phyloP scores from a whole-genome alignment of 92 coral and sea anemone genomes.

The Muricea muricata region DNA sequence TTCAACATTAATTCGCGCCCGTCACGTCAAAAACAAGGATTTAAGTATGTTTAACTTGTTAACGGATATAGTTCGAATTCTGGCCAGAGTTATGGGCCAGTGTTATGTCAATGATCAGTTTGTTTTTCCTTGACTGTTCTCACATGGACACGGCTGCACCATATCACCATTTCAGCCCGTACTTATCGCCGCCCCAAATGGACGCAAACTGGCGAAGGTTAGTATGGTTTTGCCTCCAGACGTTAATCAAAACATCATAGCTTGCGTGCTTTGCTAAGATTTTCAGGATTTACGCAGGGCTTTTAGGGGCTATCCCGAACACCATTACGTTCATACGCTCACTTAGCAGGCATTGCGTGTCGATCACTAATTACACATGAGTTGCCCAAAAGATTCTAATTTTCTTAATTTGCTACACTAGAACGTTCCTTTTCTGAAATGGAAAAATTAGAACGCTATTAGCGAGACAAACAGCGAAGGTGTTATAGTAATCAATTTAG shows the following conservation, averaged over 20 bases:
- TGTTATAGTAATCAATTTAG: slow-evolving; percentile 13
- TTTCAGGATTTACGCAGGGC: slow-evolving; percentile 1
- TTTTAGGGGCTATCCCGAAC: neutral
- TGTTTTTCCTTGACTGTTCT: slow-evolving; percentile 26
- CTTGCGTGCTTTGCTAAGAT: neutral
- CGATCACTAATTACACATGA: no score
- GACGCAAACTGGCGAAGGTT: slow-evolving; percentile 51
- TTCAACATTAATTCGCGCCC: neutral
- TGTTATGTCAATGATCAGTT: neutral
- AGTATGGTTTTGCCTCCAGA: neutral
- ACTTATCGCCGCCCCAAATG: slow-evolving; percentile 37
- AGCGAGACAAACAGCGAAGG: neutral
- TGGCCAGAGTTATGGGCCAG: no score
- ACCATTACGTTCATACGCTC: neutral
- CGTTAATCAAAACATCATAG: neutral
- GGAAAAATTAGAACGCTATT: neutral
- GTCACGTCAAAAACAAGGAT: neutral
- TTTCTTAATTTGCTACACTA: neutral
- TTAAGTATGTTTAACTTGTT: neutral
- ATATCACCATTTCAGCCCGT: slow-evolving; percentile 34
- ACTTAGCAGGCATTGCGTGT: neutral
- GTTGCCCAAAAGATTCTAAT: neutral
- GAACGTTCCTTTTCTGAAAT: neutral
- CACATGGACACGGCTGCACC: slow-evolving; percentile 36
- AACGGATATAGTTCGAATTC: no score